Conservation (phyloP, 2,888 invertebrate species). For the Platerodrilus igneus region DNA sequence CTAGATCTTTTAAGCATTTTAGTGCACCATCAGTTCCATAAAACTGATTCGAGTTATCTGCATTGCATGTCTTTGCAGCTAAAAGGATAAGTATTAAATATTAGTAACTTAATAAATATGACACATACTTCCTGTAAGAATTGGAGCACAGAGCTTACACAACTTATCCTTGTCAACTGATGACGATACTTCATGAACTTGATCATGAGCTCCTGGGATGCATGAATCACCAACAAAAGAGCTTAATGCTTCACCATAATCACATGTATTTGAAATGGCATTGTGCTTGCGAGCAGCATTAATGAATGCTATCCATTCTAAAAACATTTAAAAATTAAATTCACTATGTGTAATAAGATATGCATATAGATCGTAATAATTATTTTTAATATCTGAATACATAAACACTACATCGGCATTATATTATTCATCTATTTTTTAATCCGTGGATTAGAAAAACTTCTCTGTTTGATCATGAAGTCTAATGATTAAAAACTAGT, state of each 20-base stretch:
- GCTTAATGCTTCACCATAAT: constrained; percentile 54
- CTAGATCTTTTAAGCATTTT: constrained; percentile 52
- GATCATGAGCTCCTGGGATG: constrained; percentile 57
- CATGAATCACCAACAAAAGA: constrained; percentile 58
- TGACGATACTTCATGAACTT: constrained; percentile 46
- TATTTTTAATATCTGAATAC: too few relatives aligned
- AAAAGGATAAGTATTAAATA: constrained; percentile 9
- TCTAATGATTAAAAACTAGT: too few relatives aligned
- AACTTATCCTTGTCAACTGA: constrained; percentile 35
- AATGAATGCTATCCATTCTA: constrained; percentile 61
- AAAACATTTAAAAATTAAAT: constrained; percentile 19
- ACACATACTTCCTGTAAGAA: constrained; percentile 12
- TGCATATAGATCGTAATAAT: too few relatives aligned
- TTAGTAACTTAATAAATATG: constrained; percentile 3
- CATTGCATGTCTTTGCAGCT: constrained; percentile 46
- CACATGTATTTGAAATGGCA: constrained; percentile 50
- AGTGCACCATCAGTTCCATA: constrained; percentile 60
- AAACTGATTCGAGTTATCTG: constrained; percentile 52
- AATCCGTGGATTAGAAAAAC: too few relatives aligned
- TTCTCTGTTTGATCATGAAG: too few relatives aligned
- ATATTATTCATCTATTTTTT: too few relatives aligned
- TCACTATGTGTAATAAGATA: too few relatives aligned
- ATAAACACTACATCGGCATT: too few relatives aligned
- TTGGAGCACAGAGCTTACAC: constrained; percentile 37
- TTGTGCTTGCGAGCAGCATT: constrained; percentile 51